Conservation (phyloP, 2,888 invertebrate genomes). For the Hypselothyrea guttata region DNA sequence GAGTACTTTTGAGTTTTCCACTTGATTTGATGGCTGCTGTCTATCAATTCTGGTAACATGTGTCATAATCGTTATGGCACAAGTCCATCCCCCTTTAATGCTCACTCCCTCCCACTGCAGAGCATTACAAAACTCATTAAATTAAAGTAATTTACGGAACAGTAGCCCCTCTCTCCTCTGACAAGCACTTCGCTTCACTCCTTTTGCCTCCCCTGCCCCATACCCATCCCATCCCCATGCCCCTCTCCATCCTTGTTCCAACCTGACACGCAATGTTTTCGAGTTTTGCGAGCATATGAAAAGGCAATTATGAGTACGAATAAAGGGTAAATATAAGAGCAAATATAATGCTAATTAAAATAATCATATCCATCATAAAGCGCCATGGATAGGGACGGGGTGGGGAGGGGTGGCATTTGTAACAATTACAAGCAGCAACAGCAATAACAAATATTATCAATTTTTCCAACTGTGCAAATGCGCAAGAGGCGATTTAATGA, state of each 20-base stretch:
- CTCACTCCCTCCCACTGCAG: not conserved
- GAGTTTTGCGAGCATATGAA: conserved; percentile 73
- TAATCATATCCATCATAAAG: conserved; percentile 77
- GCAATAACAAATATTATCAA: conserved; percentile 59
- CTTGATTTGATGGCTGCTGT: conserved; percentile 65
- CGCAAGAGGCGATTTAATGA: conserved; percentile 20
- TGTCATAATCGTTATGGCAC: conserved; percentile 70
- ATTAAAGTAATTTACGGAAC: conserved; percentile 71
- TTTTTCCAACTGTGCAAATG: conserved; percentile 55
- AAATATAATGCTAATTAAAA: conserved; percentile 78
- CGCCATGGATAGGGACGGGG: conserved; percentile 1
- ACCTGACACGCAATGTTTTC: conserved; percentile 18
- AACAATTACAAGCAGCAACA: conserved; percentile 63
- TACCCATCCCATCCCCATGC: conserved; percentile 3
- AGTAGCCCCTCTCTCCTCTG: conserved; percentile 5
- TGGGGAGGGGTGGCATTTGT: conserved; percentile 36
- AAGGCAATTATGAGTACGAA: conserved; percentile 66
- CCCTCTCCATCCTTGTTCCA: not conserved
- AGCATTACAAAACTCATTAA: conserved; percentile 71
- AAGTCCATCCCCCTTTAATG: not conserved
- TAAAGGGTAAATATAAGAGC: conserved; percentile 63
- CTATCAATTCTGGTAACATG: conserved; percentile 66
- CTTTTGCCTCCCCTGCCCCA: not conserved
- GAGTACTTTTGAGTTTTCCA: conserved; percentile 43
- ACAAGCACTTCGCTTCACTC: too few relatives aligned